phyloP scores from a whole-genome alignment of 2,113 vertebrate genomes.

The Trematocara variabile region DNA sequence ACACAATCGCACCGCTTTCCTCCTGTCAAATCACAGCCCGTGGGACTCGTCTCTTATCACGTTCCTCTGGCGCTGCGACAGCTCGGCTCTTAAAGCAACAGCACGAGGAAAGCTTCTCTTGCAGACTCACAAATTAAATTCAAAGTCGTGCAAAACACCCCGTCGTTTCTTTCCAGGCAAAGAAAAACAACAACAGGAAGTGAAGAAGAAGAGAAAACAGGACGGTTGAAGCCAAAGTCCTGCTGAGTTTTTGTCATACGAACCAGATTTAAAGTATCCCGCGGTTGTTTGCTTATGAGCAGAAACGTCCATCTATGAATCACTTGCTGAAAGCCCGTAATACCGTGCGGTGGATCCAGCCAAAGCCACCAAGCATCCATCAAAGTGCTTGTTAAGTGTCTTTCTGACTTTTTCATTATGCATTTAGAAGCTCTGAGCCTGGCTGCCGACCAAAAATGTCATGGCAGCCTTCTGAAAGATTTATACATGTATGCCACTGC shows the following conservation, averaged over 20 bases:
- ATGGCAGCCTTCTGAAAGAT: conserved; percentile 45
- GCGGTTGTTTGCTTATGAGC: conserved; percentile 34
- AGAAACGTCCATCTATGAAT: conserved; percentile 56
- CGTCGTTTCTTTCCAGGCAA: neutral
- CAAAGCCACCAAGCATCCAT: conserved; percentile 61
- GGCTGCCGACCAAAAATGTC: conserved; percentile 47
- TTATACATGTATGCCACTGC: conserved; percentile 13
- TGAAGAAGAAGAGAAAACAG: neutral
- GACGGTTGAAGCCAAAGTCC: neutral
- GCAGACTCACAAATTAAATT: neutral
- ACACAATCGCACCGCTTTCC: conserved; percentile 41
- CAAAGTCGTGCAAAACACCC: neutral
- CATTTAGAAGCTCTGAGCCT: conserved; percentile 31
- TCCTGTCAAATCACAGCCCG: conserved; percentile 56
- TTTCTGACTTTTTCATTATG: conserved; percentile 55
- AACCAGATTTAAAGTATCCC: conserved; percentile 38
- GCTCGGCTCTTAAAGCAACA: conserved; percentile 40
- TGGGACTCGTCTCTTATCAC: conserved; percentile 51
- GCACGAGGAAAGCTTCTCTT: neutral
- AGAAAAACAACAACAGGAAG: conserved; percentile 19
- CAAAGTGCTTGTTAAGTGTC: conserved; percentile 64
- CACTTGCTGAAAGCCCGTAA: conserved; percentile 51
- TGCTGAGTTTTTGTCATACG: conserved; percentile 16
- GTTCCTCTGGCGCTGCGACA: conserved; percentile 35
- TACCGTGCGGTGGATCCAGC: conserved; percentile 35